Base-by-base conservation (phyloP, 2,888 invertebrate genomes). In the Cyaniris semiargus region DNA sequence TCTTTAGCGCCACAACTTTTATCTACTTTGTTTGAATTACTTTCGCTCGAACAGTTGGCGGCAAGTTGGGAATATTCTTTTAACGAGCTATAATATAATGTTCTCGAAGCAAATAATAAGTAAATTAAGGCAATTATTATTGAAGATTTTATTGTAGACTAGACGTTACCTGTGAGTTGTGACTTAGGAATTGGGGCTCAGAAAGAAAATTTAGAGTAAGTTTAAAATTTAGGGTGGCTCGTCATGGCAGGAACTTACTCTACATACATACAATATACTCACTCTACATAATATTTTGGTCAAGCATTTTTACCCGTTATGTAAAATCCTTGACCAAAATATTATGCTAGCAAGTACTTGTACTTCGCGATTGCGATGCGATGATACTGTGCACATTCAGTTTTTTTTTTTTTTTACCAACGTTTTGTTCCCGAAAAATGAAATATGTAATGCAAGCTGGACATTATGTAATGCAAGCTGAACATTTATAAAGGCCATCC, bases 21-120 rank as follows among this genome's bases (percentile, higher is more conserved):
- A 92, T 91, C 92, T 91, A 90, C 92, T 92, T 92, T 91, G 91
- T 92, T 92, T 89, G 91, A 91, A 93, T 92, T 92, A 91, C 89
- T 91, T 92, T 91, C 88, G 86, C 86, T 83, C 86, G 77, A 80
- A 76, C 75, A 78, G 76, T 78, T 79, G 76, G 75, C 70, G 78
- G 77, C 75, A 70, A 76, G 76, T 76, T 79, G 76, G 56, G 77
- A 76, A 76, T 75, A 77, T 70, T 78, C 77, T 78, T 78, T 75
- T 79, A 77, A 77, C 76, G 74, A 78, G 76, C 76, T 76, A 70
- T 38, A 38, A 38, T 76, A 76, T 77, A 72, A 72, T 53, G 76
- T 58, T 77, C 58, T 58, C 58, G 56, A 72, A 72, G 44, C 18
- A 77, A 77, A 77, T 77, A 58, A 72, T 72, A 77, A 18, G 70